Evolutionary conservation across 1,140 invertebrate species (phyloP), one percentile per base, ranked within the genome.

Genomic region (Agrilus planipennis): DNA sequence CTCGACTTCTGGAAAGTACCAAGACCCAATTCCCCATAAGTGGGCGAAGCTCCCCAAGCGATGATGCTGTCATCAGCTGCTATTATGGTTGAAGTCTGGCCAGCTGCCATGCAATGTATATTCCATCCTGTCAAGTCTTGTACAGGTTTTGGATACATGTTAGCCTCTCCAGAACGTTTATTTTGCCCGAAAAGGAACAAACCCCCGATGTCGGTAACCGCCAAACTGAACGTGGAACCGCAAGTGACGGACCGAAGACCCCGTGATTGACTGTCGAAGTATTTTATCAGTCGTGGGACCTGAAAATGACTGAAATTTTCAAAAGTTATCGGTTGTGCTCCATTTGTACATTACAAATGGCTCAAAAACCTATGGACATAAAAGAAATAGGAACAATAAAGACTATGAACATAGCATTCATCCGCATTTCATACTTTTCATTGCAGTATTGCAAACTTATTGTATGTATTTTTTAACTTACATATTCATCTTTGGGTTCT

Each of bases 71-170:
- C 85, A 58, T 95, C 90, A 2, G 90, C 89, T 6, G 85, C 78
- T 23, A 92, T 76, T 20, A 93, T 77, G 36, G 92, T 81, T 30
- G 84, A 88, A 1, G 84, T 87, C 47, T 77, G 71, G 17, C 79
- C 79, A 38, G 81, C 81, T 3, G 79, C 88, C 21, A 93, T 72
- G 49, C 78, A 77, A 37, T 84, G 73, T 10, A 95, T 82, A 45
- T 84, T 81, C 90, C 90, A 94, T 0, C 90, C 89, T 47, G 79
- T 77, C 1, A 95, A 64, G 67, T 95, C 90, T 52, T 88, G 86
- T 2, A 95, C 81, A 4, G 89, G 86, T 62, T 95, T 94, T 0
- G 90, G 90, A 60, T 95, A 95, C 90, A 95, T 94, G 50, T 89
- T 90, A 1, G 89, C 90, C 58, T 94, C 89, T 0, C 90, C 90